phyloP scores from a whole-genome alignment of 2,113 vertebrate genomes.

The Panthera uncia region DNA sequence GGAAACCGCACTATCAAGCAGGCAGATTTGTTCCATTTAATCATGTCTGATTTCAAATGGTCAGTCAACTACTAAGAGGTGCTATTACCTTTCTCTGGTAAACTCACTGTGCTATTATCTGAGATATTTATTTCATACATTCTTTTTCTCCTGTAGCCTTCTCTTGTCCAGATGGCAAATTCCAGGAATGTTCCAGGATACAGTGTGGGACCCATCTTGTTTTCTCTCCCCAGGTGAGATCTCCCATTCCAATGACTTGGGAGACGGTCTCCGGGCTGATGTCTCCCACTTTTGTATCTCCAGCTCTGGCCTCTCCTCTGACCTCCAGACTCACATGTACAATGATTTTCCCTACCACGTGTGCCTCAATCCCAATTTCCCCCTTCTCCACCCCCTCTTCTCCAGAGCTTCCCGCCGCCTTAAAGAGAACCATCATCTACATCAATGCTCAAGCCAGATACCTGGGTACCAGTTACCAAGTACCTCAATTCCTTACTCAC shows the following conservation, averaged over 20 bases:
- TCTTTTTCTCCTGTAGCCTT: background rate
- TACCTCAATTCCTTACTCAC: background rate
- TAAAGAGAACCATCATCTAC: no score
- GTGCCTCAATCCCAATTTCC: no score
- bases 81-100: background rate
- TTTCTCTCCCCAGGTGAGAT: background rate
- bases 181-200: background rate
- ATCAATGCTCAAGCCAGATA: background rate
- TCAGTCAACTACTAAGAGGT: background rate
- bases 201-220: background rate
- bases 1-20: background rate
- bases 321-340: background rate
- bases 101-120: background rate
- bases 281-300: background rate
- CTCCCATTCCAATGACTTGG: background rate
- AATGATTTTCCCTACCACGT: background rate
- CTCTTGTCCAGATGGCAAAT: background rate
- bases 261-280: background rate
- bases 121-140: background rate
- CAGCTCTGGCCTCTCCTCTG: background rate
- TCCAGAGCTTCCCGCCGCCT: background rate
- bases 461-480: background rate
- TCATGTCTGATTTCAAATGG: background rate
- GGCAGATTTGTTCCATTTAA: background rate
- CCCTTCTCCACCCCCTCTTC: background rate